Conservation (phyloP, 2,888 invertebrate genomes). For the Lycocerus yunnanus region DNA sequence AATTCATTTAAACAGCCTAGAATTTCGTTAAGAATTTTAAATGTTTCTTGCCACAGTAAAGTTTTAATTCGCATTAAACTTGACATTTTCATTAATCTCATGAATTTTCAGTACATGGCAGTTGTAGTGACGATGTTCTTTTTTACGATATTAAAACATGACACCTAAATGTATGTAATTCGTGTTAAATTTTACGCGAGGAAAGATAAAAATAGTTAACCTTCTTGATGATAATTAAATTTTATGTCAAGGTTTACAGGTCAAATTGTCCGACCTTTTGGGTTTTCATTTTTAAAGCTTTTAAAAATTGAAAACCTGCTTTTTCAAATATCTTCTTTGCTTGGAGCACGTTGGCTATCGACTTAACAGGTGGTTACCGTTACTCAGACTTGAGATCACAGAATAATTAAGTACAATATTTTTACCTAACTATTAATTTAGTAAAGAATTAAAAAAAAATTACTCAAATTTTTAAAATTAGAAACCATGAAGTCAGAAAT, state of each 20-base stretch:
- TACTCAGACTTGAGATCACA: too few species aligned
- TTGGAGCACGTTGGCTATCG: too few species aligned
- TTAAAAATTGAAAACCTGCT: too few species aligned
- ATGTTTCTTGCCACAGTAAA: neutral
- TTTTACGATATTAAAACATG: neutral
- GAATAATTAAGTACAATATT: too few species aligned
- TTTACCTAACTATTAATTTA: too few species aligned
- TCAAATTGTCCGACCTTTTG: neutral
- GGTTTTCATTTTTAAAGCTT: too few species aligned
- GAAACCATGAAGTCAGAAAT: too few species aligned
- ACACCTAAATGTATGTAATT: neutral
- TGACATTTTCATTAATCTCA: neutral
- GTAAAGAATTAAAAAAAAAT: too few species aligned
- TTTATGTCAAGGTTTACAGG: neutral
- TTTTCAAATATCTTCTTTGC: too few species aligned
- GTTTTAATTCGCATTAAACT: neutral
- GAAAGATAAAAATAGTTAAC: neutral
- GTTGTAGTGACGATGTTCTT: neutral
- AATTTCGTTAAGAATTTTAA: neutral
- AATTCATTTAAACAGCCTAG: neutral
- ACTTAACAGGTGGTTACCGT: too few species aligned
- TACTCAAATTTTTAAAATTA: too few species aligned
- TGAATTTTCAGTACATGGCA: neutral
- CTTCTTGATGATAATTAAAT: neutral
- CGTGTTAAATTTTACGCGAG: neutral